Conservation (phyloP, 1,140 invertebrate species). For the Drosophila teissieri region DNA sequence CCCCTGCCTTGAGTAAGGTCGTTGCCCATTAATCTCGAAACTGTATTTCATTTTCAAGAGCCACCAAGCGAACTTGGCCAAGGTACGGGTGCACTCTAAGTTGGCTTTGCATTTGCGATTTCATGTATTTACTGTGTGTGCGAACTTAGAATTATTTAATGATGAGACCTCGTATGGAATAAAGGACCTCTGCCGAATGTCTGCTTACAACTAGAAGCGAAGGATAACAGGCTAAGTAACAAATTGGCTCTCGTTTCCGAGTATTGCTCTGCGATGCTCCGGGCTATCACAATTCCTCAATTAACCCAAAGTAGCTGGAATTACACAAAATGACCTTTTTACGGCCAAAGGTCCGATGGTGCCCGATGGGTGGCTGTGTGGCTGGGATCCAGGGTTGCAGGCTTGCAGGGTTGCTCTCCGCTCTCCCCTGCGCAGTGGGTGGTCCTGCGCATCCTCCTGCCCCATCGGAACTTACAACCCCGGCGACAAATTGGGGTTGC, state of each 20-base stretch:
- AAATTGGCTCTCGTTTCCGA: slow-evolving; percentile 59
- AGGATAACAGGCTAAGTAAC: slow-evolving; percentile 53
- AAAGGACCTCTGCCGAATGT: slow-evolving; percentile 31
- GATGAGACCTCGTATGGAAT: slow-evolving; percentile 36
- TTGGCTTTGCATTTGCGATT: slow-evolving; percentile 32
- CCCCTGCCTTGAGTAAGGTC: not conserved
- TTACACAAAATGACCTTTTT: slow-evolving; percentile 71
- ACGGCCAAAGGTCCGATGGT: slow-evolving; percentile 17
- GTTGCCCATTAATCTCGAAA: not conserved
- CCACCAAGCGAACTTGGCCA: not conserved
- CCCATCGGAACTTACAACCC: slow-evolving; percentile 16
- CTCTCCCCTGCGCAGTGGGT: slow-evolving; percentile 59
- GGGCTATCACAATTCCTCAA: slow-evolving; percentile 76
- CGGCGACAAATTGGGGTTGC: slow-evolving; percentile 70
- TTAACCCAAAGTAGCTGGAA: slow-evolving; percentile 73
- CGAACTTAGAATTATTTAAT: slow-evolving; percentile 67
- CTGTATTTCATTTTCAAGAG: not conserved
- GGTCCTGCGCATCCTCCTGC: slow-evolving; percentile 58
- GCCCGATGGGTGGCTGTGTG: not conserved
- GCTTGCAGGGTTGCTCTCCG: not conserved
- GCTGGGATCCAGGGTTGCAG: not conserved
- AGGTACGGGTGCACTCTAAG: not conserved
- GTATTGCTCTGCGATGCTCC: slow-evolving; percentile 65
- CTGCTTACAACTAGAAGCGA: slow-evolving; percentile 46
- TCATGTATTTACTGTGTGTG: slow-evolving; percentile 44